phyloP scores from a whole-genome alignment of 2,888 invertebrate genomes.

The Tortricodes alternella region DNA sequence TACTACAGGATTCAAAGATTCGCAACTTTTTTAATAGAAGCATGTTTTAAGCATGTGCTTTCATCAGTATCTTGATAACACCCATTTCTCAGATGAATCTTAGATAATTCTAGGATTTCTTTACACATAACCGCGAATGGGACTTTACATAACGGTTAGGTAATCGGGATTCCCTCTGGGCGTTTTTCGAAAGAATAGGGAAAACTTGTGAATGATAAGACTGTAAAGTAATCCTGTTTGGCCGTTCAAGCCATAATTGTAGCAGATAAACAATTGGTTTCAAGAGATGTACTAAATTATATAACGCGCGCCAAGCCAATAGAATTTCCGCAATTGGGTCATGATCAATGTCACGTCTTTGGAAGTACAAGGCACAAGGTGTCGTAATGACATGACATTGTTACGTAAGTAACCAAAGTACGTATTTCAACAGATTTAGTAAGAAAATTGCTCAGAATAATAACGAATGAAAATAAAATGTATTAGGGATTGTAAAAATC shows the following conservation, averaged over 20 bases:
- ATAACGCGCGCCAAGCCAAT: constrained; percentile 3
- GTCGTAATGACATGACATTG: constrained; percentile 61
- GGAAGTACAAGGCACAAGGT: constrained; percentile 63
- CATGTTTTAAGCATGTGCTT: no score
- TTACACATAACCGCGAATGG: constrained; percentile 8
- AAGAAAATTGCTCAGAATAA: constrained; percentile 6
- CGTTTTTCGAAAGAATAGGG: not conserved
- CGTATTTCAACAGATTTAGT: constrained; percentile 15
- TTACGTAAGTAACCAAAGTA: constrained; percentile 69
- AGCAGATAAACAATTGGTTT: not conserved
- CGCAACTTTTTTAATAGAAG: no score
- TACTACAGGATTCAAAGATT: no score
- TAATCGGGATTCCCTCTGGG: constrained; percentile 7
- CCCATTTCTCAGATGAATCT: no score
- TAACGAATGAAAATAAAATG: constrained; percentile 9
- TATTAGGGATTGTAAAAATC: not conserved
- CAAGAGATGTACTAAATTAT: constrained; percentile 3
- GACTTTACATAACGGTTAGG: constrained; percentile 27
- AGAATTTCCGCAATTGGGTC: constrained; percentile 43
- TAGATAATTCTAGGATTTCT: constrained; percentile 1
- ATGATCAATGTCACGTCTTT: constrained; percentile 73
- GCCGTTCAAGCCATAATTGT: not conserved
- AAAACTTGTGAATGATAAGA: constrained; percentile 1
- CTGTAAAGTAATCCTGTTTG: not conserved
- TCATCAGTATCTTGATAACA: no score